Conservation (phyloP, 2,888 invertebrate species). For the Platycnemis pennipes region DNA sequence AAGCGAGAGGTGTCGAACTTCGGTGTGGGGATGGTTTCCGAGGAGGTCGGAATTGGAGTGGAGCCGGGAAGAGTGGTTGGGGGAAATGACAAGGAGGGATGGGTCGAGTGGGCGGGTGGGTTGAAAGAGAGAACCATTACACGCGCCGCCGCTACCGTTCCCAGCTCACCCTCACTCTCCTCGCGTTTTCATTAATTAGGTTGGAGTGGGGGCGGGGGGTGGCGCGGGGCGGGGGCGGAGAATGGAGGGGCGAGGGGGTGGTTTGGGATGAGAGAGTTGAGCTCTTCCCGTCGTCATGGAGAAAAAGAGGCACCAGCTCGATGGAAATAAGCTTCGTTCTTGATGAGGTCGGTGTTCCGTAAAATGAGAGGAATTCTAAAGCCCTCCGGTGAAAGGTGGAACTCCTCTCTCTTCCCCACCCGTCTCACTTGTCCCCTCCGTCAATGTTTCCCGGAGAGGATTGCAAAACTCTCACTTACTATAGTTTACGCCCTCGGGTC, state of each 20-base stretch:
- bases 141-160: constrained; percentile 44
- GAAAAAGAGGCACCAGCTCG: constrained; percentile 38
- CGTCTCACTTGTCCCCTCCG: neutral
- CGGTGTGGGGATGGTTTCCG: neutral
- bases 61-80: neutral
- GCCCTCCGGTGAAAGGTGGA: constrained; percentile 44
- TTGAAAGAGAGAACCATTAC: constrained; percentile 48
- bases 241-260: neutral
- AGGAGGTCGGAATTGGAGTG: constrained; percentile 23
- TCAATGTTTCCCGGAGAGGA: neutral
- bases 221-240: neutral
- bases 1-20: neutral
- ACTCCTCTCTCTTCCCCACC: neutral
- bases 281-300: neutral
- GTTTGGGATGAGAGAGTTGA: neutral
- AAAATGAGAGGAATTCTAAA: constrained; percentile 61
- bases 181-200: constrained; percentile 64
- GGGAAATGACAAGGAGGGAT: neutral
- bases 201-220: neutral
- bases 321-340: constrained; percentile 42
- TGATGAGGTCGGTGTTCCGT: constrained; percentile 63
- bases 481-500: neutral
- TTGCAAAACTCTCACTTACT: neutral
- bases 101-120: neutral
- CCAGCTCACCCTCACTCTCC: constrained; percentile 31